Conservation (phyloP, 1,140 invertebrate genomes). For the Bicyclus anynana region DNA sequence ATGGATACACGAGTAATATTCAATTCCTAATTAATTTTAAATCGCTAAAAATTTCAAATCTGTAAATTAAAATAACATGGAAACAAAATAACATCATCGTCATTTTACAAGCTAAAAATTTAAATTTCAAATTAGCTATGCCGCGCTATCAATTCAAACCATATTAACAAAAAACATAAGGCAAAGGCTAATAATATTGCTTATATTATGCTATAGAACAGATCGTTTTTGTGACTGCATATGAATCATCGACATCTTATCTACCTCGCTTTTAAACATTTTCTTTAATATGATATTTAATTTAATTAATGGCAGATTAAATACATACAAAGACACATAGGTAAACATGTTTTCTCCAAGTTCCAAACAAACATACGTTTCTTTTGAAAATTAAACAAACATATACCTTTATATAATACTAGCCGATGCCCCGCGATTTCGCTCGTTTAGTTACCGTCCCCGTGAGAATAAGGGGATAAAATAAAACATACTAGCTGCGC, state of each 20-base stretch:
- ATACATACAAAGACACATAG: neutral
- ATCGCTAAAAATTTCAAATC: neutral
- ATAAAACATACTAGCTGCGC: too few relatives aligned
- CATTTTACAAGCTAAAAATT: constrained; percentile 26
- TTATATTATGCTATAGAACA: constrained; percentile 27
- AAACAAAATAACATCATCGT: constrained; percentile 14
- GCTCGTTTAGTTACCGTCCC: too few relatives aligned
- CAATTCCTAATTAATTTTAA: neutral
- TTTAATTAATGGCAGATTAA: neutral
- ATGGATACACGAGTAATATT: neutral
- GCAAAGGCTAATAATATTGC: constrained; percentile 29
- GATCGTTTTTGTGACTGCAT: constrained; percentile 24
- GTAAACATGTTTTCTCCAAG: neutral
- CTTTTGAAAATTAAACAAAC: neutral
- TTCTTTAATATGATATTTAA: neutral
- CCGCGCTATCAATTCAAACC: constrained; percentile 28
- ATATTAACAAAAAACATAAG: constrained; percentile 31
- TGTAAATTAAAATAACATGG: neutral
- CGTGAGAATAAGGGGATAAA: too few relatives aligned
- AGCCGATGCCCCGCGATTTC: too few relatives aligned
- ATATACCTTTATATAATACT: too few relatives aligned
- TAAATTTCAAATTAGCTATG: constrained; percentile 30
- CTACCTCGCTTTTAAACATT: constrained; percentile 8
- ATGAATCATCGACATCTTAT: constrained; percentile 25
- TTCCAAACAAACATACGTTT: neutral